Conservation (phyloP, 2,888 invertebrate species). For the Amblyjoppa fuscipennis region DNA sequence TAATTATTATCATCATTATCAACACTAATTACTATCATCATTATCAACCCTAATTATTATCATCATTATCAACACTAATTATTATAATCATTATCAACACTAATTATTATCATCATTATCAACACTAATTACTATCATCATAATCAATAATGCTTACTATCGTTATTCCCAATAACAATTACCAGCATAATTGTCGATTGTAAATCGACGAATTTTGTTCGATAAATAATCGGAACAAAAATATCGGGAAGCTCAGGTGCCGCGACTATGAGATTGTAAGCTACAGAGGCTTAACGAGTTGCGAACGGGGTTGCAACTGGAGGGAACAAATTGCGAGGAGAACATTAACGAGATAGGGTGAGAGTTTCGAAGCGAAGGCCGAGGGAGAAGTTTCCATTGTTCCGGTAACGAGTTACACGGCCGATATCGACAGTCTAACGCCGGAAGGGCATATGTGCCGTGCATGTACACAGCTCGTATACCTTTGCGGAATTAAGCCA, state of each 20-base stretch:
- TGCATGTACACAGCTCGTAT: not conserved
- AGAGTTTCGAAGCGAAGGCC: not conserved
- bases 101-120: no score
- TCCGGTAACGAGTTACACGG: slow-evolving; percentile 29
- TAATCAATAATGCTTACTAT: no score
- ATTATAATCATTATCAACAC: no score
- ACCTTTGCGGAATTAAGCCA: no score
- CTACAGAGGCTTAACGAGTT: slow-evolving; percentile 30
- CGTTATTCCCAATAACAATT: no score
- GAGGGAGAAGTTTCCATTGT: slow-evolving; percentile 14
- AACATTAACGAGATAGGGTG: slow-evolving; percentile 38
- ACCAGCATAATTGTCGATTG: no score
- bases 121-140: no score
- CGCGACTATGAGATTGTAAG: not conserved
- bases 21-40: no score
- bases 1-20: no score
- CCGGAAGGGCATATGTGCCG: not conserved
- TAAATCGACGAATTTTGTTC: not conserved
- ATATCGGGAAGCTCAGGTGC: not conserved
- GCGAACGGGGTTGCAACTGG: slow-evolving; percentile 23
- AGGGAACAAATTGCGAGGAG: slow-evolving; percentile 24
- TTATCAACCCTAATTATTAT: no score
- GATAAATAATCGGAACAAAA: slow-evolving; percentile 3
- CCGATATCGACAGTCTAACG: slow-evolving; percentile 2
- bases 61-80: no score